Percentiles rank a stretch among this genome's conserved stretches.
These are phyloP conservation scores for Dione vanillae DNA, from an alignment of 2,888 invertebrate species.

Conservation along the genomic window DNA sequence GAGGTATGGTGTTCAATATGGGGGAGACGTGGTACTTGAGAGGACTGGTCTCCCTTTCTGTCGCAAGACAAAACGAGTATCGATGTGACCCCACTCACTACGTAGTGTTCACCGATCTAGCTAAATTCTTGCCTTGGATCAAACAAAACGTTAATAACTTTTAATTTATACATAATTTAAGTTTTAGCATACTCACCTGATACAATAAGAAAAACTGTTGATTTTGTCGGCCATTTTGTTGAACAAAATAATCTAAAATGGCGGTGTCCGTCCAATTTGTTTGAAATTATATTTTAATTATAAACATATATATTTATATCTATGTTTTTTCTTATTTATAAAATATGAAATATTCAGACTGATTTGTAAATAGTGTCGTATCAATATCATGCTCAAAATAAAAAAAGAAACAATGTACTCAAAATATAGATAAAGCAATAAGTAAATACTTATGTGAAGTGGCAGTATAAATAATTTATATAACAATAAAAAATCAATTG, in stretches of 20 bases:
- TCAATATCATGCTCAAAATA: not conserved
- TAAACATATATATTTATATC: not conserved
- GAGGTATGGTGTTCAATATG: conserved; percentile 77
- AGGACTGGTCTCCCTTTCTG: conserved; percentile 84
- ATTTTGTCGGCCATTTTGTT: conserved; percentile 20
- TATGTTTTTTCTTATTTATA: not conserved
- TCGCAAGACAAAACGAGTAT: conserved; percentile 83
- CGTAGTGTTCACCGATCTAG: conserved; percentile 85
- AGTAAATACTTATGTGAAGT: not conserved
- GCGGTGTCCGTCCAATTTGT: conserved; percentile 27
- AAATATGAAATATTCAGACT: conserved; percentile 17
- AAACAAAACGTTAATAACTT: conserved; percentile 52
- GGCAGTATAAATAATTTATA: conserved; percentile 21
- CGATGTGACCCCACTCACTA: conserved; percentile 85
- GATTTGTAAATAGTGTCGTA: conserved; percentile 26
- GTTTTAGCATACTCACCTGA: not conserved
- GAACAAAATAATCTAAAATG: conserved; percentile 4
- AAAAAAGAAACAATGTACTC: not conserved
- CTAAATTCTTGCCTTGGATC: conserved; percentile 84
- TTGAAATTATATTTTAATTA: not conserved
- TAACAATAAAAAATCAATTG: conserved; percentile 34
- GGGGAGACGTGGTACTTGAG: conserved; percentile 73
- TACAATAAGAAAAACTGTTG: not conserved
- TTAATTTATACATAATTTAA: conserved; percentile 14
- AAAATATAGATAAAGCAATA: not conserved